Percentiles rank a stretch among this genome's conserved stretches.
Evolutionary conservation across 2,888 invertebrate species (phyloP).

Genomic region (Cylloceria caligata): DNA sequence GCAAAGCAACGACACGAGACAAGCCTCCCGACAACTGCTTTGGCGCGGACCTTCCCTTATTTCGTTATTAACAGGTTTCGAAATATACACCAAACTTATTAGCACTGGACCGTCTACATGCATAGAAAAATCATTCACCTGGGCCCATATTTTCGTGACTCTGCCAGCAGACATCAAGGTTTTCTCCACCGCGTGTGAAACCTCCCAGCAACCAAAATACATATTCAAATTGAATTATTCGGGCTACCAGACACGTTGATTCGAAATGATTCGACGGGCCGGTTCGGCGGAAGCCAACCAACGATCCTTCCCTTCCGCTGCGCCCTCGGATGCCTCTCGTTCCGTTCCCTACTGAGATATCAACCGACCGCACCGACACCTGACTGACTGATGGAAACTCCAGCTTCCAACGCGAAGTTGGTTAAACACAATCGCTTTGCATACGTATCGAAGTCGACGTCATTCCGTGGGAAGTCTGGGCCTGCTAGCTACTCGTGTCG

Average conservation of each 20-base stretch:
- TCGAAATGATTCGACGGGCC: slow-evolving; percentile 82
- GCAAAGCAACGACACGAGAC: slow-evolving; percentile 25
- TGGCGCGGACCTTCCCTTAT: not conserved
- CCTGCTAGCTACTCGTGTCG: slow-evolving; percentile 35
- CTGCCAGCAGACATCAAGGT: too few species aligned
- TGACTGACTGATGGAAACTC: slow-evolving; percentile 83
- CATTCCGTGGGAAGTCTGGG: slow-evolving; percentile 58
- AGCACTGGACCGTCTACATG: not conserved
- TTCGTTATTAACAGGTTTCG: not conserved
- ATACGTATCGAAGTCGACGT: slow-evolving; percentile 77
- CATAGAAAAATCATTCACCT: not conserved
- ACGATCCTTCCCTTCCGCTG: slow-evolving; percentile 56
- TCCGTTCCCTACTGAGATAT: slow-evolving; percentile 45
- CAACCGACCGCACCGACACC: slow-evolving; percentile 58
- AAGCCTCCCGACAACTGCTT: not conserved
- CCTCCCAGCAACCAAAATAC: slow-evolving; percentile 75
- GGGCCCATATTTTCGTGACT: not conserved
- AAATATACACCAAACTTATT: not conserved
- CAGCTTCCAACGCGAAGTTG: slow-evolving; percentile 79
- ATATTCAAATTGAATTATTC: slow-evolving; percentile 85
- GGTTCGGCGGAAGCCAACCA: slow-evolving; percentile 71
- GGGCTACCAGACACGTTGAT: slow-evolving; percentile 83
- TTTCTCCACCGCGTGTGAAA: slow-evolving; percentile 4
- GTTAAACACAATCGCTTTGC: slow-evolving; percentile 82
- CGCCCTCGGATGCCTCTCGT: slow-evolving; percentile 8